These are phyloP conservation scores for Amphiprion clarkii DNA, from an alignment of 2,797 vertebrate species.

Conservation along the genomic window DNA sequence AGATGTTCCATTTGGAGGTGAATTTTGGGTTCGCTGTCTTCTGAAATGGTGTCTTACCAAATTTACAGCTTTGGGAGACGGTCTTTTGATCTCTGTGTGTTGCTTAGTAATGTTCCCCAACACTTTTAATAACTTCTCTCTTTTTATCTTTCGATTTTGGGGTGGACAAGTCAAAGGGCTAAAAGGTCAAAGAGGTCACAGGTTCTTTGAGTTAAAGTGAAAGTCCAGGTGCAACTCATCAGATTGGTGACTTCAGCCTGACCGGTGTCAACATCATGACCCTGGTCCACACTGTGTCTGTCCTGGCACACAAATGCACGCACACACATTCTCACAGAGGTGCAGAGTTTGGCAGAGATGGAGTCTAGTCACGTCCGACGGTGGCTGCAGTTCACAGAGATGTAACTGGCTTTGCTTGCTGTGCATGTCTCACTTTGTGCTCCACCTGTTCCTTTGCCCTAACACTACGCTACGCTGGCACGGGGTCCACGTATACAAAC, in stretches of 20 bases:
- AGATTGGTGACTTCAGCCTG: not conserved
- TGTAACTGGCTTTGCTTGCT: conserved; percentile 41
- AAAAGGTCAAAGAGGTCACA: not conserved
- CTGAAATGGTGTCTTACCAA: too few species aligned
- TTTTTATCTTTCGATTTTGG: not conserved
- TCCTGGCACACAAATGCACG: not conserved
- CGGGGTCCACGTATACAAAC: conserved; percentile 6
- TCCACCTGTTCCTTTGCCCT: conserved; percentile 64
- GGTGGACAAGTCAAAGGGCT: not conserved
- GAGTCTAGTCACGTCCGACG: conserved; percentile 54
- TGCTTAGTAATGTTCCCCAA: too few species aligned
- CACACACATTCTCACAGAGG: not conserved
- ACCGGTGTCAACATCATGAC: not conserved
- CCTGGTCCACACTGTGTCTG: not conserved
- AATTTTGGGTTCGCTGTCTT: too few species aligned
- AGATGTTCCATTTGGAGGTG: too few species aligned
- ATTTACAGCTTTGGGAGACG: too few species aligned
- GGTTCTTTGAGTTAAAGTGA: not conserved
- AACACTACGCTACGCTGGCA: conserved; percentile 34
- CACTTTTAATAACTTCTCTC: not conserved
- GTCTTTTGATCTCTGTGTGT: too few species aligned
- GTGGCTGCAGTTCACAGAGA: conserved; percentile 62
- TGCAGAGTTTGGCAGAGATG: conserved; percentile 11
- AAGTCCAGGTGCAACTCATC: conserved; percentile 5
- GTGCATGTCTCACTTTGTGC: conserved; percentile 54